A percentile compares a stretch with the other conserved stretches of the same genome.
Evolutionary conservation across 2,113 vertebrate species (phyloP).

Genomic region (Antennarius striatus): DNA sequence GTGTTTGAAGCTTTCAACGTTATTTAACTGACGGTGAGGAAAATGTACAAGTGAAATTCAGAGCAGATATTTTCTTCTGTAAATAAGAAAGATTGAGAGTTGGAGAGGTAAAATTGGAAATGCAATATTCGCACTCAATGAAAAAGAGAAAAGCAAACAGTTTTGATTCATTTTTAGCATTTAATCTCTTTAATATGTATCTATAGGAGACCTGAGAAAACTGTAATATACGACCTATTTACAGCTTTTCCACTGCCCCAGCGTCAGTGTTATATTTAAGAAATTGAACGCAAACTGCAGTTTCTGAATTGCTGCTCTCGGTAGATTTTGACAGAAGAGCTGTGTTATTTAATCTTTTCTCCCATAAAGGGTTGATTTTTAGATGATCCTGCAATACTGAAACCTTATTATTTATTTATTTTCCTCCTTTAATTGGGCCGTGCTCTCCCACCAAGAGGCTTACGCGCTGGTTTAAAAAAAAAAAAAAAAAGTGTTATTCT

Average conservation of each 20-base stretch:
- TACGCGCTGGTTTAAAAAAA: slow-evolving; percentile 30
- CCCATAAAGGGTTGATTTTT: slow-evolving; percentile 60
- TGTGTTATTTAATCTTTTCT: slow-evolving; percentile 60
- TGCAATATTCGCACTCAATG: too few species aligned
- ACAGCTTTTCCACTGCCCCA: slow-evolving; percentile 17
- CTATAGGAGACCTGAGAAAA: too few species aligned
- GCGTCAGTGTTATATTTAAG: slow-evolving; percentile 50
- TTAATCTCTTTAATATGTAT: too few species aligned
- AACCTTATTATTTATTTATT: slow-evolving; percentile 53
- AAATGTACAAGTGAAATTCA: too few species aligned
- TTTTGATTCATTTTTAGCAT: too few species aligned
- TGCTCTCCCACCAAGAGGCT: slow-evolving; percentile 49
- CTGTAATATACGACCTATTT: slow-evolving; percentile 13
- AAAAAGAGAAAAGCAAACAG: too few species aligned
- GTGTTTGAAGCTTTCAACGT: slow-evolving; percentile 32
- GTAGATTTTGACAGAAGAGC: slow-evolving; percentile 62
- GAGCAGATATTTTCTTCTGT: too few species aligned
- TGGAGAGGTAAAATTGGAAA: too few species aligned
- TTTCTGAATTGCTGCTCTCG: slow-evolving; percentile 57
- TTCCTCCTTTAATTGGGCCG: slow-evolving; percentile 64
- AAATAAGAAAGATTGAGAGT: too few species aligned
- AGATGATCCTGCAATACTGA: slow-evolving; percentile 71
- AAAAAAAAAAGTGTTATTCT: slow-evolving; percentile 44
- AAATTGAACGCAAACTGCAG: slow-evolving; percentile 60
- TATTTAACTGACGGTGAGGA: background rate